Conservation (phyloP, 2,113 vertebrate genomes). For the Salvelinus fontinalis region DNA sequence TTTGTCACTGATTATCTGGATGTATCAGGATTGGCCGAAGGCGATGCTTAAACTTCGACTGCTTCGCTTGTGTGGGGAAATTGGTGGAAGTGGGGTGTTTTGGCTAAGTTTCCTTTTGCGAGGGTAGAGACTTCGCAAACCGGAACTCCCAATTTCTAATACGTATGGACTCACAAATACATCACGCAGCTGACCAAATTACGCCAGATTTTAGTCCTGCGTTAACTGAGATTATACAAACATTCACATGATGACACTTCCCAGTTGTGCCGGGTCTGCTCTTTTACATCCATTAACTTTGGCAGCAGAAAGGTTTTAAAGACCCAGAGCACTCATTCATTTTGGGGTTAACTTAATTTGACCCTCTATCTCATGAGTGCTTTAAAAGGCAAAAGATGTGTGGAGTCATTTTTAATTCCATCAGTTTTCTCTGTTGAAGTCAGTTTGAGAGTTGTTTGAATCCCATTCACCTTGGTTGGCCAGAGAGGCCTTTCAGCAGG, state of each 20-base stretch:
- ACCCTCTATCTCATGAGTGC: slow-evolving; percentile 28
- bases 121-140: too few species aligned
- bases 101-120: too few species aligned
- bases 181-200: too few species aligned
- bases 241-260: too few species aligned
- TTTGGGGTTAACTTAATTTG: slow-evolving; percentile 15
- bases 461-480: slow-evolving; percentile 33
- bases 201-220: too few species aligned
- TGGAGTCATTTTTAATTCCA: slow-evolving; percentile 55
- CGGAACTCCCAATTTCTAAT: too few species aligned
- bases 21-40: too few species aligned
- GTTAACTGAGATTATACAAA: too few species aligned
- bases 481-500: slow-evolving; percentile 2
- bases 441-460: slow-evolving; percentile 44
- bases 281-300: slow-evolving; percentile 13
- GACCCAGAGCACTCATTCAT: slow-evolving; percentile 29
- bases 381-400: slow-evolving; percentile 29
- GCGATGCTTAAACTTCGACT: too few species aligned
- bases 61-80: too few species aligned
- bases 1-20: background rate
- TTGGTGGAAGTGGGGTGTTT: too few species aligned
- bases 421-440: slow-evolving; percentile 45
- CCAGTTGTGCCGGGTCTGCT: background rate
- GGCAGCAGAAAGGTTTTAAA: slow-evolving; percentile 46
- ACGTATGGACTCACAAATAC: too few species aligned